Conservation (phyloP, 1,140 invertebrate species). For the Drosophila serrata region DNA sequence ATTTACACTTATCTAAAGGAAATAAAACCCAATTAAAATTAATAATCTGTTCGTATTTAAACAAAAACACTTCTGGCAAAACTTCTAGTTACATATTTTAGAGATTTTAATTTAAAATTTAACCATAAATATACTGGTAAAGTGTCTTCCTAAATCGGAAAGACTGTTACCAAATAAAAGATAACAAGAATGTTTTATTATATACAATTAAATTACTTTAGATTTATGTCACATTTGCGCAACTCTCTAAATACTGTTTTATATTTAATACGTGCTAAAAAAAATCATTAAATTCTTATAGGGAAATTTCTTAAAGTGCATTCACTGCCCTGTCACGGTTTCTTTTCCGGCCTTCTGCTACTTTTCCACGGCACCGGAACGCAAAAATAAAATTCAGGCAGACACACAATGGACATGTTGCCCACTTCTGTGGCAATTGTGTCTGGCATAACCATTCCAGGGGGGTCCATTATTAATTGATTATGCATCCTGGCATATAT, state of each 20-base stretch:
- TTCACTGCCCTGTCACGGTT: conserved; percentile 53
- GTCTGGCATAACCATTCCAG: conserved; percentile 16
- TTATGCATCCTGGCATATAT: conserved; percentile 51
- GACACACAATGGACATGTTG: conserved; percentile 49
- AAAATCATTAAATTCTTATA: neutral
- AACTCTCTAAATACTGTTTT: no score
- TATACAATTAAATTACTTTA: no score
- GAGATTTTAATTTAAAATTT: neutral
- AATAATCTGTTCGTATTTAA: no score
- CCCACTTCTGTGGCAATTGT: conserved; percentile 56
- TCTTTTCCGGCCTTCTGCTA: conserved; percentile 26
- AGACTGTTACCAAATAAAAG: no score
- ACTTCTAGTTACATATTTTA: no score
- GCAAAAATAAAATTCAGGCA: conserved; percentile 18
- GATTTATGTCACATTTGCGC: no score
- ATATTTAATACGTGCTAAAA: no score
- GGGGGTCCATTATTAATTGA: conserved; percentile 67
- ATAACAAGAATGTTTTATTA: no score
- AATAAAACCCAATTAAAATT: no score
- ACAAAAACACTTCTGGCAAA: no score
- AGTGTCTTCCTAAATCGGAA: no score
- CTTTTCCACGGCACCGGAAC: conserved; percentile 43
- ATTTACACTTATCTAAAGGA: no score
- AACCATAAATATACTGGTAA: neutral
- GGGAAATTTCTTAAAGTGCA: neutral